Percentiles rank a stretch among this genome's conserved stretches.
These are phyloP conservation scores for Nemapogon koenigi DNA, from an alignment of 2,888 invertebrate genomes.

Conservation along the genomic window DNA sequence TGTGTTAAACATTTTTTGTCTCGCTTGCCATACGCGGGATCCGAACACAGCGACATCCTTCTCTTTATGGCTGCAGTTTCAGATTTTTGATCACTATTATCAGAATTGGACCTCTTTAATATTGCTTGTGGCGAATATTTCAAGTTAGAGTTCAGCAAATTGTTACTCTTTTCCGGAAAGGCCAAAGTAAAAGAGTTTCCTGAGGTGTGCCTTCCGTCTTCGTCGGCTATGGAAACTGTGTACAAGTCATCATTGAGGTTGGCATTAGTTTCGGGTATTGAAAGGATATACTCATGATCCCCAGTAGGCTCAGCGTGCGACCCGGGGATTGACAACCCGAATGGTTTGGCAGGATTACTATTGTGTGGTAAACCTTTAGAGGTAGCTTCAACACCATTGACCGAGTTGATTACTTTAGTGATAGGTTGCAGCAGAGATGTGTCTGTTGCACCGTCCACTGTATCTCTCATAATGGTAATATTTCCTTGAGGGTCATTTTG, in stretches of 20 bases:
- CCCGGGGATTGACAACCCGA: constrained; percentile 46
- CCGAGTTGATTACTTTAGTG: constrained; percentile 33
- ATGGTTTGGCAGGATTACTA: constrained; percentile 39
- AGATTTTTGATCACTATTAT: constrained; percentile 48
- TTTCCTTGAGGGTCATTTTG: constrained; percentile 67
- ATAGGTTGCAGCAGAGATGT: constrained; percentile 39
- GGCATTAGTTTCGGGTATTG: constrained; percentile 58
- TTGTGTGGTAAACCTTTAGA: constrained; percentile 7
- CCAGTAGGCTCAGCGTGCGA: constrained; percentile 57
- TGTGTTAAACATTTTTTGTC: constrained; percentile 24
- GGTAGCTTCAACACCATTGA: constrained; percentile 14
- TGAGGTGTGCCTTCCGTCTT: constrained; percentile 40
- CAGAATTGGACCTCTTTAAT: constrained; percentile 53
- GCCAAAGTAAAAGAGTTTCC: constrained; percentile 51
- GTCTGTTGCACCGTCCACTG: constrained; percentile 30
- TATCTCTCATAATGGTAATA: constrained; percentile 67
- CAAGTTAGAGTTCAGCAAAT: constrained; percentile 37
- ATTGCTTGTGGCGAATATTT: constrained; percentile 52
- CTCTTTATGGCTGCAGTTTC: constrained; percentile 39
- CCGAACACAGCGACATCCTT: constrained; percentile 49
- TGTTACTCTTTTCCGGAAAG: constrained; percentile 55
- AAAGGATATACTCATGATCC: constrained; percentile 55
- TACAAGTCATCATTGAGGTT: constrained; percentile 61
- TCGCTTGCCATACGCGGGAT: constrained; percentile 36
- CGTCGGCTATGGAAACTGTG: constrained; percentile 58